Evolutionary conservation across 92 coral and sea anemone genomes (phyloP).

Genomic region (Pocillopora grandis): DNA sequence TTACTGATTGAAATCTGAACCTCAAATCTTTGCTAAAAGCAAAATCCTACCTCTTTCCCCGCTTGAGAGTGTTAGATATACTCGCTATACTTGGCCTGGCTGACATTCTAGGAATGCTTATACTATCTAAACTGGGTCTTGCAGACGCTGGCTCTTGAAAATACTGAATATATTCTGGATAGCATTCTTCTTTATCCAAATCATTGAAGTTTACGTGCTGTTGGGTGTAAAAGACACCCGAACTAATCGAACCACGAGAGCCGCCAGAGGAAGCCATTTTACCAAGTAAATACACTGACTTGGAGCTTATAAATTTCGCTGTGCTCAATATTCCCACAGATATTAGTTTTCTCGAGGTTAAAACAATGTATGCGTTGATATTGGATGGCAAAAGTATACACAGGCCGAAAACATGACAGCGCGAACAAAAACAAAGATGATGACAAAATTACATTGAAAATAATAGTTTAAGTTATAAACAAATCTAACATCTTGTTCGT

Average conservation of each 20-base stretch:
- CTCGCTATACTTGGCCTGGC: constrained; percentile 42
- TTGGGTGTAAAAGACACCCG: constrained; percentile 33
- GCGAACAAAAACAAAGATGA: neutral
- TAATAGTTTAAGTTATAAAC: neutral
- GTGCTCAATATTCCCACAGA: neutral
- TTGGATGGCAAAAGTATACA: neutral
- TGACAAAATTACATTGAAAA: neutral
- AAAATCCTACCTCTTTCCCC: constrained; percentile 31
- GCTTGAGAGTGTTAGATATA: constrained; percentile 26
- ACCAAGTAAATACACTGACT: neutral
- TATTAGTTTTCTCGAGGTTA: neutral
- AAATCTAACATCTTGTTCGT: neutral
- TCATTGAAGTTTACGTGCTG: constrained; percentile 26
- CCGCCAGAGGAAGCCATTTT: constrained; percentile 22
- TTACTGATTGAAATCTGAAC: neutral
- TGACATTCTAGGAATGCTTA: constrained; percentile 16
- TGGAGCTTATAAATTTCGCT: neutral
- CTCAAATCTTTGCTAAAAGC: neutral
- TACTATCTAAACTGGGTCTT: constrained; percentile 29
- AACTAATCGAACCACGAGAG: constrained; percentile 24
- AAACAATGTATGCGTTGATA: neutral
- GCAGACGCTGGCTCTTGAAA: constrained; percentile 19
- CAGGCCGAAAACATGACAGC: neutral
- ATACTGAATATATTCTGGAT: constrained; percentile 31
- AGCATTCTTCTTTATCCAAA: constrained; percentile 12